These are phyloP conservation scores for Varroa destructor DNA, from an alignment of 1,140 invertebrate species.

Conservation along the genomic window DNA sequence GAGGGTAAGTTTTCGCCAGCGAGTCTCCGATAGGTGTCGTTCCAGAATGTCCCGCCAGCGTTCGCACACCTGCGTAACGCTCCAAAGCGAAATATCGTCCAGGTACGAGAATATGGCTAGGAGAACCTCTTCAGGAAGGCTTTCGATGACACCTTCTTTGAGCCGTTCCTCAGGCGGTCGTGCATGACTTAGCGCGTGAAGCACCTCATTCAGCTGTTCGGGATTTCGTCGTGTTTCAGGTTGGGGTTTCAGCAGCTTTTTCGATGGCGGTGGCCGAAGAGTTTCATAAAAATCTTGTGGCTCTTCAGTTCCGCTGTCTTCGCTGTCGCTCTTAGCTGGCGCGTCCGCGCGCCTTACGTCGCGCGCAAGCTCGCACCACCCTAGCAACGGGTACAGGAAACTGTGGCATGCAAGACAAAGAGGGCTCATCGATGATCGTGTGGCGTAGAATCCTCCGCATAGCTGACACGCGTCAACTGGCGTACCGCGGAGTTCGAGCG, in stretches of 20 bases:
- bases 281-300: slow-evolving; percentile 49
- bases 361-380: not conserved
- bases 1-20: slow-evolving; percentile 60
- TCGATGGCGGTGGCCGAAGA: slow-evolving; percentile 31
- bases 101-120: slow-evolving; percentile 72
- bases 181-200: slow-evolving; percentile 38
- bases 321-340: slow-evolving; percentile 65
- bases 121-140: slow-evolving; percentile 52
- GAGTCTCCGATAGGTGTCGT: slow-evolving; percentile 55
- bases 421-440: slow-evolving; percentile 1
- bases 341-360: not conserved
- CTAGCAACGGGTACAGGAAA: slow-evolving; percentile 5
- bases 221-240: slow-evolving; percentile 15
- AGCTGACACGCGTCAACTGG: slow-evolving; percentile 1
- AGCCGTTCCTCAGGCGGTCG: slow-evolving; percentile 50
- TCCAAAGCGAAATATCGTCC: slow-evolving; percentile 78
- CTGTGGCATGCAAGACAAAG: slow-evolving; percentile 18
- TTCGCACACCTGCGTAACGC: slow-evolving; percentile 66
- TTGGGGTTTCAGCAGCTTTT: slow-evolving; percentile 6
- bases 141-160: slow-evolving; percentile 46
- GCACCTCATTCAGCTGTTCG: slow-evolving; percentile 29
- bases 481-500: no score
- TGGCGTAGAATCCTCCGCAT: slow-evolving; percentile 15
- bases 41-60: slow-evolving; percentile 66
- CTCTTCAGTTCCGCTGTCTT: slow-evolving; percentile 84